Evolutionary conservation across 2,888 invertebrate species (phyloP), one percentile per base, ranked within the genome.

Genomic region (Drosophila pegasa): DNA sequence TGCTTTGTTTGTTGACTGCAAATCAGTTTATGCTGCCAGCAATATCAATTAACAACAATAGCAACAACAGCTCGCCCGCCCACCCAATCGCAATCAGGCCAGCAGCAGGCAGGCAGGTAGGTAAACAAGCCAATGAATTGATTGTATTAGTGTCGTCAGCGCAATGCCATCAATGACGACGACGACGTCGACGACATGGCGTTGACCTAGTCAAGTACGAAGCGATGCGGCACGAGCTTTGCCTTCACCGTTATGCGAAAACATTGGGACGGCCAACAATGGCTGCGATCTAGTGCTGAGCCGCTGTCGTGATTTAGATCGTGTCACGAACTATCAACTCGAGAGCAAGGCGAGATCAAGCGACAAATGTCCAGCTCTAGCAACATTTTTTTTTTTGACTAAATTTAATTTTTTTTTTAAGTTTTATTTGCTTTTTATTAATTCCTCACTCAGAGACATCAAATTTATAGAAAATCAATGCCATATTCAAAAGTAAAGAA

Each of bases 31-130:
- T 75, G 62, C 58, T 78, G 57, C 51, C 67, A 75, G 58, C 69
- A 78, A 81, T 83, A 87, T 71, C 82, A 87, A 83, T 87, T 87
- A 82, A 82, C 75, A 82, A 82, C 75, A 76, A 82, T 61, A 62
- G 58, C 59, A 69, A 56, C 68, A 45, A 61, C 33, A 55, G 31
- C 43, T 48, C 77, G 67, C 78, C 75, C 77, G 67, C 78, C 75
- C 69, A 73, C 68, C 43, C 68, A 75, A 72, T 68, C 58, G 38
- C 50, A 65, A 55, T 50, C 43, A 33, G 48, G 33, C 31, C 29
- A 48, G 33, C 10, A 33, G 31, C 20, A 31, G 18, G 33, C 31
- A 4, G 48, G 31, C 18, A 27, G 38, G 27, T 50, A 62, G 70
- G 86, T 71, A 82, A 87, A 87, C 86, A 83, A 80, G 69, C 62